These are phyloP conservation scores for Oreochromis spilurus DNA, from an alignment of 2,113 vertebrate genomes.

Conservation along the genomic window DNA sequence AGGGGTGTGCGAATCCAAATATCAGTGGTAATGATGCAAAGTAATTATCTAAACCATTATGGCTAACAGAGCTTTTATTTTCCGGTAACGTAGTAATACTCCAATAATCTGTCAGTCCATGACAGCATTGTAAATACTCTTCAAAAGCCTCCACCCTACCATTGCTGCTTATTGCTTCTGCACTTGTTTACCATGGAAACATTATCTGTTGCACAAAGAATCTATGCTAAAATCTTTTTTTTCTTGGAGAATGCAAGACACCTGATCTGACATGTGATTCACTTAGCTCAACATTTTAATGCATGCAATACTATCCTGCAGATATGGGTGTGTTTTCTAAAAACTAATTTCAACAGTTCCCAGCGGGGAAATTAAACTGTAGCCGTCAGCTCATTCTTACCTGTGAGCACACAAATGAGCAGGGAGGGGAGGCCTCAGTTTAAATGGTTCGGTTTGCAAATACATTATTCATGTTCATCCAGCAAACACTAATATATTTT, in stretches of 20 bases:
- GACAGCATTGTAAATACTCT: not conserved
- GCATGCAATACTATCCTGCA: not conserved
- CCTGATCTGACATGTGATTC: not conserved
- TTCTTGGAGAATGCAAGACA: not conserved
- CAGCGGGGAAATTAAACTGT: slow-evolving; percentile 10
- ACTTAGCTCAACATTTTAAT: not conserved
- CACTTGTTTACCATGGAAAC: not conserved
- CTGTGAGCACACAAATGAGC: slow-evolving; percentile 6
- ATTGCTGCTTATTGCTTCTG: not conserved
- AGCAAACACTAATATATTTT: slow-evolving; percentile 34
- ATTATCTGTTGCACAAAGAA: not conserved
- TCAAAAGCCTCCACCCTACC: not conserved
- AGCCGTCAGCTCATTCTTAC: not conserved
- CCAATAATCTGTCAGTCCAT: not conserved
- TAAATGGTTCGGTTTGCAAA: slow-evolving; percentile 39
- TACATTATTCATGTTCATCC: slow-evolving; percentile 46
- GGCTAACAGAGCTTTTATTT: not conserved
- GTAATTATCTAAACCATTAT: not conserved
- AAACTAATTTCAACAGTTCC: slow-evolving; percentile 17
- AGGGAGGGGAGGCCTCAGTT: not conserved
- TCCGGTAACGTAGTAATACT: not conserved
- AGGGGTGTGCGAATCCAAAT: not conserved
- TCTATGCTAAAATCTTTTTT: not conserved
- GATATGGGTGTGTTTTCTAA: not conserved
- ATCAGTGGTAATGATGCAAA: not conserved